phyloP scores from a whole-genome alignment of 2,113 vertebrate genomes.

The Colinus virginianus region DNA sequence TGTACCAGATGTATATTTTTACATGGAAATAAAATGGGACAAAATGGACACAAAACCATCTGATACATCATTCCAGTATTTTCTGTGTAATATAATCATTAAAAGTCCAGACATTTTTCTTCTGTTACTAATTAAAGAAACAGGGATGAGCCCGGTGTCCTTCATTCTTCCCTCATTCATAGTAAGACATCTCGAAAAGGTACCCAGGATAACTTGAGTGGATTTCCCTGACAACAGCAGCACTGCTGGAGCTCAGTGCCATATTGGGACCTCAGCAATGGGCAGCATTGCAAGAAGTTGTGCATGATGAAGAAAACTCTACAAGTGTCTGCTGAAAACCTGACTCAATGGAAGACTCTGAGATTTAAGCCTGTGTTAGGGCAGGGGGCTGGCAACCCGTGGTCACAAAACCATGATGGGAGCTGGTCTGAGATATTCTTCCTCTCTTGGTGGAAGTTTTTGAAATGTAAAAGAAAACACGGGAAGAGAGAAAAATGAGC shows the following conservation, averaged over 20 bases:
- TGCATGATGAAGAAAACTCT: not conserved
- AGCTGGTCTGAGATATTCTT: not conserved
- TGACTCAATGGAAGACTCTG: not conserved
- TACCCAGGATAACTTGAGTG: not conserved
- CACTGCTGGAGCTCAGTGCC: not conserved
- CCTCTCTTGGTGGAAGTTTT: not conserved
- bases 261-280: not conserved
- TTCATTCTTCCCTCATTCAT: not conserved
- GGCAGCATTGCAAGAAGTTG: too few species aligned
- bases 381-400: not conserved
- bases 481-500: not conserved
- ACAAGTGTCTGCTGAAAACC: not conserved
- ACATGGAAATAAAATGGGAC: constrained; percentile 46
- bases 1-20: constrained; percentile 64
- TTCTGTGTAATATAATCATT: not conserved
- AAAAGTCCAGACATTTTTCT: not conserved
- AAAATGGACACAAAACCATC: not conserved
- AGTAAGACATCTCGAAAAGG: not conserved
- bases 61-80: not conserved
- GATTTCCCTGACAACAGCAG: not conserved
- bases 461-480: not conserved
- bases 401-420: not conserved
- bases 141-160: not conserved
- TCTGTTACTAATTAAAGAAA: constrained; percentile 48
- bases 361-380: not conserved